A percentile compares a stretch with the other conserved stretches of the same genome.
These are phyloP conservation scores for Nipponacmea schrenckii DNA, from an alignment of 2,888 invertebrate species.

Conservation along the genomic window DNA sequence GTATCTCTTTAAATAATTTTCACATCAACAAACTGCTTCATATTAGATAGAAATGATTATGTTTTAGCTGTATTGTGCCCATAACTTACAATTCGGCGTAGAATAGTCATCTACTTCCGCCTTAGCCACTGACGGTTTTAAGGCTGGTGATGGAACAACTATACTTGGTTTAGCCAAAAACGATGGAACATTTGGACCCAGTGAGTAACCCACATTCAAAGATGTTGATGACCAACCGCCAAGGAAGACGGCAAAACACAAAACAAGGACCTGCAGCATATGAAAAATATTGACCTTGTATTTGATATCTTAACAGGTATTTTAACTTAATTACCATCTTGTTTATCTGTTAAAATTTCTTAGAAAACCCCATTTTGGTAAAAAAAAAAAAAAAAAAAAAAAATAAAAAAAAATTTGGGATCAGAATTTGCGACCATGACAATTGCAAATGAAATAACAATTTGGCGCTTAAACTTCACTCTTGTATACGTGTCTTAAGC, in stretches of 20 bases:
- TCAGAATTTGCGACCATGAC: too few relatives aligned
- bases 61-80: not conserved
- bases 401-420: too few relatives aligned
- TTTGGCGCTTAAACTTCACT: too few relatives aligned
- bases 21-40: too few relatives aligned
- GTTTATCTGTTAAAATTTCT: not conserved
- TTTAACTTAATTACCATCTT: not conserved
- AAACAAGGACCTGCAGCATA: conserved; percentile 55
- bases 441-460: too few relatives aligned
- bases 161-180: conserved; percentile 46
- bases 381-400: too few relatives aligned
- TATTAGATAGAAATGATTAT: too few relatives aligned
- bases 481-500: too few relatives aligned
- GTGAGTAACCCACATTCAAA: conserved; percentile 57
- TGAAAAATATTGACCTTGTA: not conserved
- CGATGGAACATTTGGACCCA: conserved; percentile 25
- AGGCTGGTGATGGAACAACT: conserved; percentile 45
- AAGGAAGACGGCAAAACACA: conserved; percentile 66
- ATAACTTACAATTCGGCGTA: conserved; percentile 59
- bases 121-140: conserved; percentile 50
- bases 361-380: too few relatives aligned
- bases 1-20: too few relatives aligned
- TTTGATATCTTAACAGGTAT: too few relatives aligned
- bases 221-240: conserved; percentile 64
- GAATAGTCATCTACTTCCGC: conserved; percentile 48